Evolutionary conservation across 2,888 invertebrate genomes (phyloP).

Genomic region (Lapara coniferarum): DNA sequence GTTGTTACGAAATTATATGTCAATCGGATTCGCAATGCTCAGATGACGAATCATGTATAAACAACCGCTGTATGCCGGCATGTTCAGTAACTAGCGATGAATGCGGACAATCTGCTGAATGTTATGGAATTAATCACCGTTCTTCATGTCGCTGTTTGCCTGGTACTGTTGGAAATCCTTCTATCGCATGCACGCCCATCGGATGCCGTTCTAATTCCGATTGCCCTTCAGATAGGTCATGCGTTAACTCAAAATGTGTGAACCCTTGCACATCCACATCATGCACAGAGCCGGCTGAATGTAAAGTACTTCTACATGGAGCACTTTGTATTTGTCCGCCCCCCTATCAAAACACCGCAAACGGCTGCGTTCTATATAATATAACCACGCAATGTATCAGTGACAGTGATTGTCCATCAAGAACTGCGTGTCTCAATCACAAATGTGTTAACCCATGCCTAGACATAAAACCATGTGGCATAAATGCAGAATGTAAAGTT

Average conservation of each 20-base stretch:
- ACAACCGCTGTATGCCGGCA: conserved; percentile 91
- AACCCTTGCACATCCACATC: conserved; percentile 89
- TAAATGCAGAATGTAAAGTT: conserved; percentile 90
- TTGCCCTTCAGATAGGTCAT: conserved; percentile 91
- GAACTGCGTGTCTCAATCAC: conserved; percentile 91
- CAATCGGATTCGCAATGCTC: conserved; percentile 90
- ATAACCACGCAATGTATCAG: conserved; percentile 87
- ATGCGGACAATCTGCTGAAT: conserved; percentile 91
- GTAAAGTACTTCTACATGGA: conserved; percentile 89
- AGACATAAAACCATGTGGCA: conserved; percentile 90
- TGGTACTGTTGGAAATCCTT: conserved; percentile 92
- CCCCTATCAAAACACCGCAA: conserved; percentile 86
- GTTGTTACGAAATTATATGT: conserved; percentile 90
- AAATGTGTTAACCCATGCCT: conserved; percentile 93
- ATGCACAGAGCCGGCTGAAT: conserved; percentile 89
- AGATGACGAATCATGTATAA: conserved; percentile 91
- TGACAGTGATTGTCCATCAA: conserved; percentile 92
- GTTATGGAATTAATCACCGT: conserved; percentile 91
- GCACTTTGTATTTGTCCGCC: conserved; percentile 92
- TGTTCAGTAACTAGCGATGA: conserved; percentile 87
- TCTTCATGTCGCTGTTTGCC: conserved; percentile 93
- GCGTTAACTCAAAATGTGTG: conserved; percentile 91
- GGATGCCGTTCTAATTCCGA: conserved; percentile 91
- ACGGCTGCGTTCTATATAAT: conserved; percentile 83
- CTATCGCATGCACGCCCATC: conserved; percentile 89